Evolutionary conservation across 2,113 vertebrate species (phyloP).

Genomic region (Ahaetulla prasina): DNA sequence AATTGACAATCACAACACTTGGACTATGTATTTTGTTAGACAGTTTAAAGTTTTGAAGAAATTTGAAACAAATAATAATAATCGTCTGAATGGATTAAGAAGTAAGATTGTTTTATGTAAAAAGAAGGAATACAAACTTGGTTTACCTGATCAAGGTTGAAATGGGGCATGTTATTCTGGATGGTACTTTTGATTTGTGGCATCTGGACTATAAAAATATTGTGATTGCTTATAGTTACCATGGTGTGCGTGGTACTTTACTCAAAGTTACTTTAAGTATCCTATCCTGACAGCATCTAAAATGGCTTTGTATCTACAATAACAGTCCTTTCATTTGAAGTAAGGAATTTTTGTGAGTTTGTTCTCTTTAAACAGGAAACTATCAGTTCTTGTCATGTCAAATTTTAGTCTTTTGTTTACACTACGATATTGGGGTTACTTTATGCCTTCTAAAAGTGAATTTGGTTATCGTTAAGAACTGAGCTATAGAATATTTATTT

Average conservation of each 20-base stretch:
- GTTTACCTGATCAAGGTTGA: not conserved
- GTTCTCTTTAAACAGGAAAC: not conserved
- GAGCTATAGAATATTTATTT: not conserved
- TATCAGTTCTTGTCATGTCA: not conserved
- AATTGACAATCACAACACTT: not conserved
- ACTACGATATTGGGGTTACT: not conserved
- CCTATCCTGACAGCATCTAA: not conserved
- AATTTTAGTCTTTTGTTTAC: not conserved
- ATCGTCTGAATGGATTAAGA: not conserved
- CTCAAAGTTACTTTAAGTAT: not conserved
- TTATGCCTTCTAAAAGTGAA: not conserved
- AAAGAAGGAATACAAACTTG: not conserved
- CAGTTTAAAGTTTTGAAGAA: not conserved
- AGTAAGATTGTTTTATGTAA: not conserved
- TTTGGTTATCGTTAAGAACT: no score
- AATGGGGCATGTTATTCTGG: not conserved
- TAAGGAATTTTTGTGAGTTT: not conserved
- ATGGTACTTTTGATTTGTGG: not conserved
- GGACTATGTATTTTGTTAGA: not conserved
- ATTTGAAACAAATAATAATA: not conserved
- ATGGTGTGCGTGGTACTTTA: not conserved
- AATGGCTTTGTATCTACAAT: not conserved
- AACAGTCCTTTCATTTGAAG: not conserved
- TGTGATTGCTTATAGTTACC: not conserved
- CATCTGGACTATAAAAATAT: not conserved